Percentiles rank a stretch among this genome's conserved stretches.
Evolutionary conservation across 2,888 invertebrate species (phyloP).

Genomic region (Cantharis nigra): DNA sequence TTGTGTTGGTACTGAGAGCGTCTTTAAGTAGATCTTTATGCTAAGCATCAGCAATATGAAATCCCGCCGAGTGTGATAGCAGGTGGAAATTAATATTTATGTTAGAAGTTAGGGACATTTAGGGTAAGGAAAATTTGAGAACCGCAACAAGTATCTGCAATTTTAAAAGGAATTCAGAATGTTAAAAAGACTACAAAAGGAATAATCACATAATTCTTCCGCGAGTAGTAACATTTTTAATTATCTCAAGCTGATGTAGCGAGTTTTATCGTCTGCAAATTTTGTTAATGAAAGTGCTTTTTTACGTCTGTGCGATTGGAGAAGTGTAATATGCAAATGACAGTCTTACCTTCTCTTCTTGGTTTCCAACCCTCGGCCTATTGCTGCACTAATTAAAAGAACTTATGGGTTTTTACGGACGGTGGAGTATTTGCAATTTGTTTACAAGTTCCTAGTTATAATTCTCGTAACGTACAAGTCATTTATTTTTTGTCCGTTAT

Average conservation of each 20-base stretch:
- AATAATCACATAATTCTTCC: slow-evolving; percentile 42
- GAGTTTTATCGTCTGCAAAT: slow-evolving; percentile 56
- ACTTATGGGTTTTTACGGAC: slow-evolving; percentile 49
- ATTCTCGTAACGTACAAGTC: slow-evolving; percentile 46
- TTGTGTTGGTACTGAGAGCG: neutral
- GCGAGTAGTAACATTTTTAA: slow-evolving; percentile 50
- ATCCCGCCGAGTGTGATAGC: neutral
- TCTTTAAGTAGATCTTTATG: neutral
- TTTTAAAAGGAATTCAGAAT: slow-evolving; percentile 2
- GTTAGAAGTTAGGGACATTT: neutral
- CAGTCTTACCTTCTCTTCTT: slow-evolving; percentile 21
- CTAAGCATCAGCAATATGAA: neutral
- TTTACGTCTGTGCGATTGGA: slow-evolving; percentile 39
- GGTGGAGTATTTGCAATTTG: slow-evolving; percentile 50
- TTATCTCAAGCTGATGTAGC: slow-evolving; percentile 49
- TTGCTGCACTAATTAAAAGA: slow-evolving; percentile 53
- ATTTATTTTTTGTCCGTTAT: slow-evolving; percentile 48
- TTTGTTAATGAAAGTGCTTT: slow-evolving; percentile 53
- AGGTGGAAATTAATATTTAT: neutral
- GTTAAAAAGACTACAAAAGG: slow-evolving; percentile 6
- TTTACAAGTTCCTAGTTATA: slow-evolving; percentile 43
- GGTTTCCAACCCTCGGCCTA: slow-evolving; percentile 36
- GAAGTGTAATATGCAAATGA: slow-evolving; percentile 47
- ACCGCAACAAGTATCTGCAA: slow-evolving; percentile 16
- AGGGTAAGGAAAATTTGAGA: neutral